Evolutionary conservation across 2,888 invertebrate species (phyloP).

Genomic region (Dryadula phaetusa): DNA sequence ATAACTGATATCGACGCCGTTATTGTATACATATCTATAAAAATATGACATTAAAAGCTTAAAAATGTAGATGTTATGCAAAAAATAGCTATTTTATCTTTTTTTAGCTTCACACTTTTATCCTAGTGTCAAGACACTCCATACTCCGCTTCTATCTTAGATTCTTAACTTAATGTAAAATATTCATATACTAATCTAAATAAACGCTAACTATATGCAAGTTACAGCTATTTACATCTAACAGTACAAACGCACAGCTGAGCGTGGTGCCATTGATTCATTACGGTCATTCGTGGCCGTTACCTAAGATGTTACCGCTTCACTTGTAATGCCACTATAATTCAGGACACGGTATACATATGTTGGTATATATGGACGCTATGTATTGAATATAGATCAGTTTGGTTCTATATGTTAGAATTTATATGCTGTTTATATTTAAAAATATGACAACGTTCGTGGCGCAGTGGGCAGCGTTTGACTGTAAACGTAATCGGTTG

Average conservation of each 20-base stretch:
- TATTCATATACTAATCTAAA: background rate
- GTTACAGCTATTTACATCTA: conserved; percentile 17
- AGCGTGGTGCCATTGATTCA: conserved; percentile 24
- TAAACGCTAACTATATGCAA: conserved; percentile 1
- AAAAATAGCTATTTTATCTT: too few species aligned
- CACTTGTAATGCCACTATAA: conserved; percentile 17
- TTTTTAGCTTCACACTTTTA: too few species aligned
- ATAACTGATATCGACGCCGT: too few species aligned
- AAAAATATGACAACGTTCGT: too few species aligned
- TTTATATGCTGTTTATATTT: background rate
- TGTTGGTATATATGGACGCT: background rate
- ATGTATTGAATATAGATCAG: background rate
- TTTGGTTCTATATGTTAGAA: background rate
- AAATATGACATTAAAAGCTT: too few species aligned
- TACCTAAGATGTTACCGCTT: conserved; percentile 28
- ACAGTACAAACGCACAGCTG: conserved; percentile 28
- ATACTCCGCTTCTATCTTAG: too few species aligned
- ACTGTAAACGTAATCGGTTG: too few species aligned
- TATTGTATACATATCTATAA: too few species aligned
- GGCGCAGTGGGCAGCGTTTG: too few species aligned
- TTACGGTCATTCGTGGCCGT: conserved; percentile 25
- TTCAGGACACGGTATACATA: conserved; percentile 3
- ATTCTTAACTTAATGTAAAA: too few species aligned
- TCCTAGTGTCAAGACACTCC: too few species aligned
- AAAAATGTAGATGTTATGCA: too few species aligned